Evolutionary conservation across 2,888 invertebrate genomes (phyloP), one percentile per base, ranked within the genome.

Genomic region (Phengaris alcon): DNA sequence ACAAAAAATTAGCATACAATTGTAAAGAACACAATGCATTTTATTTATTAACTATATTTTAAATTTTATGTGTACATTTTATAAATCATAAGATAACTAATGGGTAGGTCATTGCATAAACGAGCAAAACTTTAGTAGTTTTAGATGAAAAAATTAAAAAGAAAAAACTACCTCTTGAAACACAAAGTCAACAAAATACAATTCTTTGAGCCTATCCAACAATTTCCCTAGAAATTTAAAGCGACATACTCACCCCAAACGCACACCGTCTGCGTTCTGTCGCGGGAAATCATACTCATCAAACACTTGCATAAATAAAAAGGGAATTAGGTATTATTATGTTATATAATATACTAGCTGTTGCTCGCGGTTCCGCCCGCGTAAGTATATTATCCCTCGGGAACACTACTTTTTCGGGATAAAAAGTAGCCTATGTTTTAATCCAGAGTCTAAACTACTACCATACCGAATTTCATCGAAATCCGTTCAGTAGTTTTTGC

Each of bases 181-280:
- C 15, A 48, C 15, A 48, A 68, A 69, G 13, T 69, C 48, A 48
- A 69, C 69, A 69, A 69, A 69, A 69, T 46, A 68, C 46, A 46
- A 68, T 68, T 69, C 7, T n/a, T 46, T 69, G 69, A 69, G 15
- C 69, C 15, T 48, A 48, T 69, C 69, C 9, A n/a, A 69, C 69
- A 69, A 69, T 69, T n/a, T 48, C 48, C 35, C 4, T 35, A 6
- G 22, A 64, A 22, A 35, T 64, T 35, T 35, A 35, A 35, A 35
- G 35, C 35, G 35, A 35, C 35, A 4, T 35, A 4, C 35, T 35
- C 35, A 35, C 35, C 4, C 4, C 35, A 35, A 35, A 3, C 35
- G 35, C 35, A 35, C 4, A 35, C 35, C 35, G 35, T 35, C 35
- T 35, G 35, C 35, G 35, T 35, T 35, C 35, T 4, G 35, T 35